Conservation (phyloP, 2,888 invertebrate species). For the Dryococelus australis region DNA sequence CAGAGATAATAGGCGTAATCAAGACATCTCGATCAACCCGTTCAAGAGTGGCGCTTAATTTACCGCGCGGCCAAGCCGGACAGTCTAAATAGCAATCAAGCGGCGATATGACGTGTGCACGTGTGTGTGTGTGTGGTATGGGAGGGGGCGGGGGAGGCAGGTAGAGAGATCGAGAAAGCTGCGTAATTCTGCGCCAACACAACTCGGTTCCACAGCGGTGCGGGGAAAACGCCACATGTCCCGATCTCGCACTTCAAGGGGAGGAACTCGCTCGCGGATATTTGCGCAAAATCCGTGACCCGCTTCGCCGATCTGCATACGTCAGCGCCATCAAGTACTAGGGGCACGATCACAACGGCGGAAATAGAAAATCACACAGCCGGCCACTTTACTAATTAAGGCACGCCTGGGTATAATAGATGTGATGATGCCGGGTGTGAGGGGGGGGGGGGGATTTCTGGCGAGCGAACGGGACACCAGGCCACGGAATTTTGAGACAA, state of each 20-base stretch:
- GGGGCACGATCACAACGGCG: background rate
- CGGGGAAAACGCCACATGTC: too few relatives aligned
- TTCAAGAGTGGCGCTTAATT: background rate
- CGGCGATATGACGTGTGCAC: conserved; percentile 34
- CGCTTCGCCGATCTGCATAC: conserved; percentile 32
- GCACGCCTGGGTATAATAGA: background rate
- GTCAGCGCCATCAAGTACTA: background rate
- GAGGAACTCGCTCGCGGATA: conserved; percentile 19
- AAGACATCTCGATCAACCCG: too few relatives aligned
- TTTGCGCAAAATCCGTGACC: conserved; percentile 17
- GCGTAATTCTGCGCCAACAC: too few relatives aligned
- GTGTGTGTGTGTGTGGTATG: conserved; percentile 26
- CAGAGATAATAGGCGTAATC: too few relatives aligned
- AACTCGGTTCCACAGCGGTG: conserved; percentile 27
- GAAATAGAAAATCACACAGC: conserved; percentile 11
- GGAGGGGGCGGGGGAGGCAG: conserved; percentile 26
- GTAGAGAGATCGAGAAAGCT: too few relatives aligned
- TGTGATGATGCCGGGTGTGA: conserved; percentile 30
- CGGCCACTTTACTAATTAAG: conserved; percentile 16
- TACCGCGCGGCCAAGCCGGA: conserved; percentile 19
- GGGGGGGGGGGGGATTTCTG: conserved; percentile 3
- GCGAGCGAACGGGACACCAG: background rate
- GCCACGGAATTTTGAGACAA: background rate
- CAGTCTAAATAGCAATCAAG: conserved; percentile 32
- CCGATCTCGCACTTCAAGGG: background rate